Conservation (phyloP, 2,888 invertebrate species). For the Melolontha melolontha region DNA sequence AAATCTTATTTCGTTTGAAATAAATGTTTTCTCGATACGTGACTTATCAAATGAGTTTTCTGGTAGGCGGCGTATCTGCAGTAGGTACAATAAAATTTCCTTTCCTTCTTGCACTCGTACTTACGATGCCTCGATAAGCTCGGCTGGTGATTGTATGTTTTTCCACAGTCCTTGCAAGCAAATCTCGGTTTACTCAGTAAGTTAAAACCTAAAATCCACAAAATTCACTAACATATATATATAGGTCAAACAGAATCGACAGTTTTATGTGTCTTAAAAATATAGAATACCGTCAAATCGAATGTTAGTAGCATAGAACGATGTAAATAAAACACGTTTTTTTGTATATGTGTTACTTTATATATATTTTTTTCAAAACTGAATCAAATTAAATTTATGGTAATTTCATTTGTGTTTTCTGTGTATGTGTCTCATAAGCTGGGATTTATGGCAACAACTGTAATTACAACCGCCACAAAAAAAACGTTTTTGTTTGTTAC, state of each 20-base stretch:
- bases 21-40: conserved; percentile 28
- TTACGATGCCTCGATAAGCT: conserved; percentile 39
- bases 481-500: conserved; percentile 65
- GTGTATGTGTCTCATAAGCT: conserved; percentile 57
- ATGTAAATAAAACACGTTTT: no score
- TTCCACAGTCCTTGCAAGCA: conserved; percentile 43
- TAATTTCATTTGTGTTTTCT: conserved; percentile 11
- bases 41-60: conserved; percentile 41
- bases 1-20: conserved; percentile 19
- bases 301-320: no score
- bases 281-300: no score
- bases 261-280: no score
- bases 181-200: conserved; percentile 47
- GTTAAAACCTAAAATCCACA: no score
- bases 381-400: conserved; percentile 2
- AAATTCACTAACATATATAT: no score
- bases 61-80: conserved; percentile 33
- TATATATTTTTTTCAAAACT: no score
- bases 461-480: conserved; percentile 73
- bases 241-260: no score
- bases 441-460: conserved; percentile 73
- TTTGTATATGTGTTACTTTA: no score
- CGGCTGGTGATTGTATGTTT: conserved; percentile 27
- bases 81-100: conserved; percentile 42
- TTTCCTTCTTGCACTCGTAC: conserved; percentile 45